Conservation (phyloP, 2,113 vertebrate species). For the Anhinga anhinga region DNA sequence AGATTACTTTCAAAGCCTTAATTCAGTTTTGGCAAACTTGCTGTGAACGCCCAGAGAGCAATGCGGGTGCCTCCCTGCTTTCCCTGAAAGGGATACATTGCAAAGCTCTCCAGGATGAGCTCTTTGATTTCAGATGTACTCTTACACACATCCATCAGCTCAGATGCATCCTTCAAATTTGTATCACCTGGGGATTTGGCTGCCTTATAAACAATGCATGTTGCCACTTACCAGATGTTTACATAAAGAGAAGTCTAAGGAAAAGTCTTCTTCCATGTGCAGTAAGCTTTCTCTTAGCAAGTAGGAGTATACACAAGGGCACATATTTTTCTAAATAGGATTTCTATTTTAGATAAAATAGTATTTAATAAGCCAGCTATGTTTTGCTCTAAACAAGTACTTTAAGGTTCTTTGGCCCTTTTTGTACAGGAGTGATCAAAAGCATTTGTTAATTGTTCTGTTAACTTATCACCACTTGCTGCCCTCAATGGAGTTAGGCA, state of each 20-base stretch:
- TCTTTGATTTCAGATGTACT: constrained; percentile 28
- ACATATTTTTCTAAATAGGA: not conserved
- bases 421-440: not conserved
- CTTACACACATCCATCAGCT: not conserved
- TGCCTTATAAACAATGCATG: not conserved
- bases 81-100: not conserved
- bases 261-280: not conserved
- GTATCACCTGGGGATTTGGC: not conserved
- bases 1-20: constrained; percentile 30
- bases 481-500: not conserved
- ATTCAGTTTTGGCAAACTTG: constrained; percentile 43
- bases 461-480: not conserved
- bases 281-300: not conserved
- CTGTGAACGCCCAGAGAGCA: not conserved
- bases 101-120: not conserved
- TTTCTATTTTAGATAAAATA: not conserved
- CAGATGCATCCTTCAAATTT: not conserved
- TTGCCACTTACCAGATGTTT: not conserved
- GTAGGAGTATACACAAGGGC: not conserved
- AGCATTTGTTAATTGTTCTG: not conserved
- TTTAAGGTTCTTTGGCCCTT: not conserved
- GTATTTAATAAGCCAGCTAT: not conserved
- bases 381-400: not conserved
- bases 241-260: not conserved
- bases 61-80: not conserved